Percentiles rank a stretch among this genome's conserved stretches.
Conservation (phyloP, 37 sponge, comb jelly and placozoan genomes). For the Eunapius fragilis region DNA sequence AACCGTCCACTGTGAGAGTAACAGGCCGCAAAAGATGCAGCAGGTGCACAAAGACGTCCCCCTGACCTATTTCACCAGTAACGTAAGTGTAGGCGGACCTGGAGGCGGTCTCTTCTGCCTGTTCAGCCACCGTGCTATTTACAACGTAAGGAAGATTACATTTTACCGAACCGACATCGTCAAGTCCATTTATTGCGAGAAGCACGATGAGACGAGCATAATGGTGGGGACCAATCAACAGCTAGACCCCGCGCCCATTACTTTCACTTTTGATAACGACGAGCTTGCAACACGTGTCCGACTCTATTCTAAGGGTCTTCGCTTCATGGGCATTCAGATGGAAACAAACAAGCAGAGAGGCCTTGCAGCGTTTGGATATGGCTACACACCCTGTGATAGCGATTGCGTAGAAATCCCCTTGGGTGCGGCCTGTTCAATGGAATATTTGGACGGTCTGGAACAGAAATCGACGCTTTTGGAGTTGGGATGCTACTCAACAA, state of each 20-base stretch:
- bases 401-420: neutral
- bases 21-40: too few relatives aligned
- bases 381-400: neutral
- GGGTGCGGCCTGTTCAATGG: neutral
- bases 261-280: constrained; percentile 1
- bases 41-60: too few relatives aligned
- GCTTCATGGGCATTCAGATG: neutral
- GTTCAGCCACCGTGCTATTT: neutral
- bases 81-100: too few relatives aligned
- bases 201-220: neutral
- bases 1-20: too few relatives aligned
- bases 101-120: too few relatives aligned
- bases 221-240: neutral
- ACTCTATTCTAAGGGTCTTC: neutral
- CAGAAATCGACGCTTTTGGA: neutral
- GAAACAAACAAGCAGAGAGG: neutral
- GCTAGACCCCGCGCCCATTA: neutral
- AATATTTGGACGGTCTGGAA: neutral
- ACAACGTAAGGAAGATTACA: neutral
- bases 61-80: too few relatives aligned
- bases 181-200: neutral
- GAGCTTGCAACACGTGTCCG: neutral
- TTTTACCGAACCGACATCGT: neutral
- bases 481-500: too few relatives aligned
- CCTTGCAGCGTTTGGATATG: neutral